These are phyloP conservation scores for Alfaro cultratus DNA, from an alignment of 2,797 vertebrate species.

Conservation along the genomic window DNA sequence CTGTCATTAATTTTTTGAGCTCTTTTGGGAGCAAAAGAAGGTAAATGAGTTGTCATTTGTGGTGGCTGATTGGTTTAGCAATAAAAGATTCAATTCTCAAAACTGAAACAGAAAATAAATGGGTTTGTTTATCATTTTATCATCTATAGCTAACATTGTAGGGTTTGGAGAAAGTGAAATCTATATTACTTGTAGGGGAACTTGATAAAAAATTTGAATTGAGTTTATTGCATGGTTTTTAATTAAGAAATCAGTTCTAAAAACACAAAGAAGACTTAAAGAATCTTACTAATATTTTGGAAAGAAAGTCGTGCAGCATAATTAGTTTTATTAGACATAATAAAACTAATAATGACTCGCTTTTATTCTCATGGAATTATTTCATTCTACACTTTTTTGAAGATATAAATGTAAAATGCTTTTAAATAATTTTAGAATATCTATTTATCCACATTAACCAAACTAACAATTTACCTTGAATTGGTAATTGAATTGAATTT, in stretches of 20 bases:
- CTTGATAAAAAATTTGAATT: too few species aligned
- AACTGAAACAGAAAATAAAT: not conserved
- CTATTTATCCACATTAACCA: not conserved
- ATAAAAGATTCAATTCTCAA: not conserved
- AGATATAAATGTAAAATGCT: not conserved
- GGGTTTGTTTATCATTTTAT: not conserved
- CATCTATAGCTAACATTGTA: not conserved
- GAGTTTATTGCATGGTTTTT: too few species aligned
- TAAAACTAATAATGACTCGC: not conserved
- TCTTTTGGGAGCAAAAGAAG: not conserved
- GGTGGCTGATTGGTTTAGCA: not conserved
- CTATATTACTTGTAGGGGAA: too few species aligned
- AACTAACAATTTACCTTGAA: not conserved
- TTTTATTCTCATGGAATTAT: not conserved
- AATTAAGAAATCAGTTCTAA: not conserved
- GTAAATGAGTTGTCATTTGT: not conserved
- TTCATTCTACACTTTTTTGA: not conserved
- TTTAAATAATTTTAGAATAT: too few species aligned
- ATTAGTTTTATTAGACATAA: not conserved
- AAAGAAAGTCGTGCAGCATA: not conserved
- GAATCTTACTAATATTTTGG: not conserved
- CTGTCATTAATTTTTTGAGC: not conserved
- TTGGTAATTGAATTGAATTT: too few species aligned
- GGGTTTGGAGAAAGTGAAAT: not conserved
- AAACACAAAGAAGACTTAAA: not conserved